A percentile compares a stretch with the other conserved stretches of the same genome.
These are phyloP conservation scores for Ganaspis brasiliensis DNA, from an alignment of 2,888 invertebrate genomes.

Conservation along the genomic window DNA sequence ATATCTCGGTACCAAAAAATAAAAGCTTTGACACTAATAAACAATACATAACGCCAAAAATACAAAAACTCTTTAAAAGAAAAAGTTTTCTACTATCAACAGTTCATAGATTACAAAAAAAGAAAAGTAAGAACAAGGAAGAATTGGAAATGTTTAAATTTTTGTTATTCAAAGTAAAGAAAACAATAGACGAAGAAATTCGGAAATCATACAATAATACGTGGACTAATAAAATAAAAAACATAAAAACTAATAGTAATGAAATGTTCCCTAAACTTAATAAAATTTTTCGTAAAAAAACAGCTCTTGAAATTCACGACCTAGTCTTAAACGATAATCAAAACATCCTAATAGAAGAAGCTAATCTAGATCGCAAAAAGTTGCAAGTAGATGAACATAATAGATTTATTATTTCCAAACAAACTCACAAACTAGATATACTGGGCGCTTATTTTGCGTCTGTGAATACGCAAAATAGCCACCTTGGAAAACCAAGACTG, in stretches of 20 bases:
- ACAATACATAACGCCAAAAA: constrained; percentile 41
- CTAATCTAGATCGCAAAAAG: too few species aligned
- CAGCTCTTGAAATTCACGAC: background rate
- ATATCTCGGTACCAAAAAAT: constrained; percentile 7
- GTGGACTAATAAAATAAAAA: constrained; percentile 34
- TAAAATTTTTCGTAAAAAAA: background rate
- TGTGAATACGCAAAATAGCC: constrained; percentile 40
- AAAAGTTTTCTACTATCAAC: constrained; percentile 17
- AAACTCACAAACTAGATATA: constrained; percentile 31
- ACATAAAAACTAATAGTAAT: background rate
- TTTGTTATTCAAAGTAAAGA: too few species aligned
- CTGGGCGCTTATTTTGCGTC: constrained; percentile 40
- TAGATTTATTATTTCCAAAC: constrained; percentile 35
- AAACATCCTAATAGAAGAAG: too few species aligned
- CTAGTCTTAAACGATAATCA: too few species aligned
- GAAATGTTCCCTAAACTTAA: too few species aligned
- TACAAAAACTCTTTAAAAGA: constrained; percentile 30
- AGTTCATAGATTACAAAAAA: constrained; percentile 15
- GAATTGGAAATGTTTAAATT: background rate
- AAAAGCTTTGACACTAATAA: constrained; percentile 2
- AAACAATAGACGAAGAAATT: constrained; percentile 31
- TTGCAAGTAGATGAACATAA: too few species aligned
- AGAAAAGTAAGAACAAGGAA: background rate
- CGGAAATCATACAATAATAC: constrained; percentile 1
- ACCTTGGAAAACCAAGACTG: background rate